Conservation (phyloP, 2,888 invertebrate species). For the Leptinotarsa peninsularis region DNA sequence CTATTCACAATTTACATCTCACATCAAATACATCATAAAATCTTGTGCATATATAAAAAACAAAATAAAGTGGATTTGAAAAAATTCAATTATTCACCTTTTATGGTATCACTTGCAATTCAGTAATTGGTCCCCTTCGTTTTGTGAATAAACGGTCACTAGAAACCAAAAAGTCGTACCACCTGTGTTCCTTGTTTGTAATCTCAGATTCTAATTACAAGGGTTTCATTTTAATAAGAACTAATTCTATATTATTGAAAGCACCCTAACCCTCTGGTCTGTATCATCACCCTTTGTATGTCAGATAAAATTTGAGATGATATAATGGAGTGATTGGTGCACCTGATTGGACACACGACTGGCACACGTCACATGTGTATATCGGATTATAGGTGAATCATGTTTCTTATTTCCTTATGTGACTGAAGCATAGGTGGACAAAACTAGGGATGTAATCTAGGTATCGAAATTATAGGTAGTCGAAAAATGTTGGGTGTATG, state of each 20-base stretch:
- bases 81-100: too few species aligned
- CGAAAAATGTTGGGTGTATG: conserved; percentile 1
- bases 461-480: not conserved
- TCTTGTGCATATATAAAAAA: too few species aligned
- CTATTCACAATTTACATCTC: too few species aligned
- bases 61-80: too few species aligned
- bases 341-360: conserved; percentile 55
- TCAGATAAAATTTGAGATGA: conserved; percentile 46
- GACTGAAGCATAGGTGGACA: conserved; percentile 17
- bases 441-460: not conserved
- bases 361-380: conserved; percentile 57
- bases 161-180: not conserved
- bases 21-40: too few species aligned
- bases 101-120: not conserved
- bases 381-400: conserved; percentile 56
- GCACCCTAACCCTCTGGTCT: conserved; percentile 31
- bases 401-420: conserved; percentile 50
- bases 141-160: conserved; percentile 4
- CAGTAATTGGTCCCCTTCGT: not conserved
- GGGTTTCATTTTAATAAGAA: conserved; percentile 34
- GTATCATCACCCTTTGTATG: conserved; percentile 32
- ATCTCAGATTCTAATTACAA: conserved; percentile 36
- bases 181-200: conserved; percentile 26
- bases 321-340: conserved; percentile 37
- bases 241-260: conserved; percentile 41